Evolutionary conservation across 2,113 vertebrate species (phyloP).

Genomic region (Trinectes maculatus): DNA sequence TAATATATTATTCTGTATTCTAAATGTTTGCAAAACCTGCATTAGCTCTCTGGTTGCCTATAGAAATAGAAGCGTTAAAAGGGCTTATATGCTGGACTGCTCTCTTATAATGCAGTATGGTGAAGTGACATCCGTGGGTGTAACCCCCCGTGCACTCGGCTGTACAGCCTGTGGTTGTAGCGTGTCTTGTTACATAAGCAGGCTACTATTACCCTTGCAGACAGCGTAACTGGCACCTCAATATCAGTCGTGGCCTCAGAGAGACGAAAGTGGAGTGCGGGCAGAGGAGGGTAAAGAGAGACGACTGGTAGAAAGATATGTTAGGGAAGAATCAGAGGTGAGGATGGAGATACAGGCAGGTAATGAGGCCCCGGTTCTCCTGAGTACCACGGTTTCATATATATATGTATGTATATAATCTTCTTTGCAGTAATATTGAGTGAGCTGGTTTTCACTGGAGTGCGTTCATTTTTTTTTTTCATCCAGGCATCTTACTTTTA

Average conservation of each 20-base stretch:
- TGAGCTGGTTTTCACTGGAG: too few species aligned
- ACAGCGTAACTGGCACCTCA: slow-evolving; percentile 61
- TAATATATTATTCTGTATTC: too few species aligned
- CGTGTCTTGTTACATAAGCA: slow-evolving; percentile 67
- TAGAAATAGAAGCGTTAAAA: slow-evolving; percentile 30
- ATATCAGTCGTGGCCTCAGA: slow-evolving; percentile 41
- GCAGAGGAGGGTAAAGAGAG: slow-evolving; percentile 12
- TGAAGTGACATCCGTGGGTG: slow-evolving; percentile 53
- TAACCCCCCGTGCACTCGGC: slow-evolving; percentile 36
- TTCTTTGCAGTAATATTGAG: too few species aligned
- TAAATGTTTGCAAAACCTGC: slow-evolving; percentile 14
- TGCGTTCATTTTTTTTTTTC: too few species aligned
- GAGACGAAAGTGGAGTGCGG: slow-evolving; percentile 26
- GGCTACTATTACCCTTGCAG: slow-evolving; percentile 57
- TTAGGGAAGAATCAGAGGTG: background rate
- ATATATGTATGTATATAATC: too few species aligned
- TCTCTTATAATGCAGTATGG: slow-evolving; percentile 31
- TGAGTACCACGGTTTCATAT: background rate
- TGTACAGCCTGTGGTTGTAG: slow-evolving; percentile 34
- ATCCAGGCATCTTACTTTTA: too few species aligned
- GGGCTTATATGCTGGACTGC: slow-evolving; percentile 31
- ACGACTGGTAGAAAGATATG: slow-evolving; percentile 28
- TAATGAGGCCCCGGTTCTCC: background rate
- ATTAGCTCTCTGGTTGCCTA: slow-evolving; percentile 1
- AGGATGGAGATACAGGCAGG: background rate